Percentiles rank a stretch among this genome's conserved stretches.
Evolutionary conservation across 2,797 vertebrate genomes (phyloP).

Genomic region (Podargus strigoides): DNA sequence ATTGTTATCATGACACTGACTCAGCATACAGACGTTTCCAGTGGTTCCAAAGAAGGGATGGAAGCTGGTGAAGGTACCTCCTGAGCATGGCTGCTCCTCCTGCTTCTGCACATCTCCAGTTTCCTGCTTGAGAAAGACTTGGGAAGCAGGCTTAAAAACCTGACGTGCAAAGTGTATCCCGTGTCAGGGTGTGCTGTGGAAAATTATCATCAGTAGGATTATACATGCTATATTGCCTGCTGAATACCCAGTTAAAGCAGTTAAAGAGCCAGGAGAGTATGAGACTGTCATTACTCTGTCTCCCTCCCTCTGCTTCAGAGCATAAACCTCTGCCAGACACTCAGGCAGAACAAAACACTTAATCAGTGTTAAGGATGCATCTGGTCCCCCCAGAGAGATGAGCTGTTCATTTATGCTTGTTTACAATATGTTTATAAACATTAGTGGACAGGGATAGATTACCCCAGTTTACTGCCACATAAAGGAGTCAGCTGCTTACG

Average conservation of each 20-base stretch:
- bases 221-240: neutral
- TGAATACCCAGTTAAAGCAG: conserved; percentile 51
- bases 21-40: neutral
- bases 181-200: neutral
- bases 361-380: conserved; percentile 72
- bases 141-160: neutral
- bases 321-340: conserved; percentile 69
- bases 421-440: conserved; percentile 73
- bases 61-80: accelerated
- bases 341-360: conserved; percentile 74
- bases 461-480: conserved; percentile 60
- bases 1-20: neutral
- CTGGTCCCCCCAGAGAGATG: conserved; percentile 69
- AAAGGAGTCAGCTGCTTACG: conserved; percentile 41
- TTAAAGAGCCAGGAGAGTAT: conserved; percentile 57
- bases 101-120: accelerated
- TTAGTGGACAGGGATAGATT: conserved; percentile 72
- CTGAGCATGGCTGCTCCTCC: accelerated
- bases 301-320: conserved; percentile 47
- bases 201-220: conserved; percentile 28
- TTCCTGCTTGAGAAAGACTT: neutral
- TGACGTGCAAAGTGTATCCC: neutral
- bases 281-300: conserved; percentile 56
- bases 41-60: neutral
- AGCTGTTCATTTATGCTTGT: conserved; percentile 68